A percentile compares a stretch with the other conserved stretches of the same genome.
Evolutionary conservation across 2,113 vertebrate genomes (phyloP).

Genomic region (Poicephalus meyeri): DNA sequence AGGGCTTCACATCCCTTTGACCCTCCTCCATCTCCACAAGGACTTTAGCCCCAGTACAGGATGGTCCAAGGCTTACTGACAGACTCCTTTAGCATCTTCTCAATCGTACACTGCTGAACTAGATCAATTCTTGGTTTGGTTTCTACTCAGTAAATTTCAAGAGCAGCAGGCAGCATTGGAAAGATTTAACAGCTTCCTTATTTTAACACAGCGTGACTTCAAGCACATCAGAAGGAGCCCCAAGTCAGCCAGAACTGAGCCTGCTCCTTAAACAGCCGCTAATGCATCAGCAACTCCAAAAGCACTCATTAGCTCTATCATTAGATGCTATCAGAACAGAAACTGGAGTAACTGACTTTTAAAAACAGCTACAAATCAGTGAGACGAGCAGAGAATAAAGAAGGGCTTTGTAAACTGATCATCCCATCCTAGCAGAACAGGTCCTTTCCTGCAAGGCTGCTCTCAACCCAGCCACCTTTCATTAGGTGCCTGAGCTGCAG

Average conservation of each 20-base stretch:
- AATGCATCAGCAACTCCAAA: not conserved
- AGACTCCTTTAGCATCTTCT: not conserved
- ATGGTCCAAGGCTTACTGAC: not conserved
- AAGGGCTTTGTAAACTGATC: not conserved
- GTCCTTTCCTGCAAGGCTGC: not conserved
- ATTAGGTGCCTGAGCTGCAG: fast-evolving
- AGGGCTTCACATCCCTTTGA: not conserved
- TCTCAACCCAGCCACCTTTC: not conserved
- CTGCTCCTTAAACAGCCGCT: not conserved
- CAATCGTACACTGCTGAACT: not conserved
- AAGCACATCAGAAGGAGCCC: not conserved
- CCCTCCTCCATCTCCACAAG: not conserved
- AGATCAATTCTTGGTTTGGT: not conserved
- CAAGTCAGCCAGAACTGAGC: not conserved
- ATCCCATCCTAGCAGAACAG: not conserved
- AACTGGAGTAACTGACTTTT: not conserved
- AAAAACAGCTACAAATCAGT: not conserved
- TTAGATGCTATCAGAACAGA: not conserved
- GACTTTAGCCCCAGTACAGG: fast-evolving
- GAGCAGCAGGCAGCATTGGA: not conserved
- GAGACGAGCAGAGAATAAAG: not conserved
- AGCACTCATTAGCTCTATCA: not conserved
- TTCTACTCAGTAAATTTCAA: not conserved
- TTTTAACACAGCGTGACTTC: not conserved
- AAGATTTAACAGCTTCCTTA: not conserved